Percentiles rank a stretch among this genome's conserved stretches.
Evolutionary conservation across 2,113 vertebrate species (phyloP).

Genomic region (Numida meleagris): DNA sequence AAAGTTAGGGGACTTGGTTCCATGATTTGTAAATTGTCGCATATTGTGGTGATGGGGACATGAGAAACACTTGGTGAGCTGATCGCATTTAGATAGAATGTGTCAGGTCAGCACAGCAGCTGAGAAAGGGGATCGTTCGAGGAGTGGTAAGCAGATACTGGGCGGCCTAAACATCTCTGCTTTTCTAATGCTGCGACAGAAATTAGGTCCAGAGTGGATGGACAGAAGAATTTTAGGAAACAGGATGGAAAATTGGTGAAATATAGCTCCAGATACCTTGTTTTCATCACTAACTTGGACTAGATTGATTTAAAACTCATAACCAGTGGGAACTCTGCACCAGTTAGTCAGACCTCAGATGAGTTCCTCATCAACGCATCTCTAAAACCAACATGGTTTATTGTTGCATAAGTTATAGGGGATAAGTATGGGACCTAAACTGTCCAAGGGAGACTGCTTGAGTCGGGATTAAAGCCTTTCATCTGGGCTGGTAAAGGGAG

Average conservation of each 20-base stretch:
- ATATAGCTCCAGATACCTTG: background rate
- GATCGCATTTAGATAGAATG: fast-evolving
- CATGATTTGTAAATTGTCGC: background rate
- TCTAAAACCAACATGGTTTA: background rate
- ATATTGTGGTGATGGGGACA: background rate
- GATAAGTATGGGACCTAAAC: background rate
- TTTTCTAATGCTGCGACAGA: background rate
- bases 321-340: background rate
- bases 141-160: background rate
- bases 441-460: background rate
- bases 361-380: background rate
- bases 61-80: background rate
- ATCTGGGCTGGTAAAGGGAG: background rate
- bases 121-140: background rate
- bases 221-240: background rate
- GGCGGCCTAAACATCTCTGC: background rate
- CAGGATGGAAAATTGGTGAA: background rate
- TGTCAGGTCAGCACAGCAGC: background rate
- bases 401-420: background rate
- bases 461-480: background rate
- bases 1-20: background rate
- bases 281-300: background rate
- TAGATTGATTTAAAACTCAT: background rate
- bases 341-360: background rate
- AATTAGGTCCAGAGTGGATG: background rate